These are phyloP conservation scores for Serilophus lunatus DNA, from an alignment of 2,113 vertebrate species.

Conservation along the genomic window DNA sequence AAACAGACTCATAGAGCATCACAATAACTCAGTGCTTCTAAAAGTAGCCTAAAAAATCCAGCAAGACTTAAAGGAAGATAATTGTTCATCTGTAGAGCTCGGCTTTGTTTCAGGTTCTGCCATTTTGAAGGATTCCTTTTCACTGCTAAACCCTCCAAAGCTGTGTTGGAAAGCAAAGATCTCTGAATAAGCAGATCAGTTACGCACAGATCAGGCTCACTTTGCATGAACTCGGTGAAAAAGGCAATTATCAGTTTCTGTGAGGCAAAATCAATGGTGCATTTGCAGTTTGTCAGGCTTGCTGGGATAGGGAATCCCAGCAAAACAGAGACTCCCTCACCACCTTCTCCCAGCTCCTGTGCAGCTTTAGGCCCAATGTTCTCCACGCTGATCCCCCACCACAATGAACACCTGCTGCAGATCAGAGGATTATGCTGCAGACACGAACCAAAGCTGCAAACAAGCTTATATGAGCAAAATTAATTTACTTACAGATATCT, in stretches of 20 bases:
- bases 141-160: background rate
- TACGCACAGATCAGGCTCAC: background rate
- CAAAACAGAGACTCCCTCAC: background rate
- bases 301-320: background rate
- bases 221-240: background rate
- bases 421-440: background rate
- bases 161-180: background rate
- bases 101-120: background rate
- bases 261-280: background rate
- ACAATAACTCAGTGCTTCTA: background rate
- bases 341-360: background rate
- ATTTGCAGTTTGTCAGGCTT: background rate
- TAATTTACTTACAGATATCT: constrained; percentile 11
- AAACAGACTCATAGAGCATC: background rate
- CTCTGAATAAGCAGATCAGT: background rate
- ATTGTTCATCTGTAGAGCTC: background rate
- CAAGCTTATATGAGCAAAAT: constrained; percentile 31
- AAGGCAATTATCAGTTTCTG: background rate
- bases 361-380: background rate
- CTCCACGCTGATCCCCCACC: background rate
- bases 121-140: background rate
- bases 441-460: background rate
- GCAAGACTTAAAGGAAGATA: background rate
- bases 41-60: background rate
- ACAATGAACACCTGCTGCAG: background rate